Conservation (phyloP, 2,888 invertebrate species). For the Parelbella ahira region DNA sequence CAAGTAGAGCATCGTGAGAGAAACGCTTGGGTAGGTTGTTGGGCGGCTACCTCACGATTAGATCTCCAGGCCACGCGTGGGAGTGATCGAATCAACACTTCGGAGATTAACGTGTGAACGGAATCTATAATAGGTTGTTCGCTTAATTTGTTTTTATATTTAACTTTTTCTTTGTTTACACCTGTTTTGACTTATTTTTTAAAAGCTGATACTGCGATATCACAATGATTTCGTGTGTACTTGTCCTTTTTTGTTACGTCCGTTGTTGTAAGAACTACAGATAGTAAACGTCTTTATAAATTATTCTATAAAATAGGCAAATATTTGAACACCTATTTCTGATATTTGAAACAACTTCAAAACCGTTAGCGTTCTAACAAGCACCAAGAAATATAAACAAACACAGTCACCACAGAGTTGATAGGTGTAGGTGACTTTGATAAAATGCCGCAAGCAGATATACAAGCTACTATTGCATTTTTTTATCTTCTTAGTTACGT, state of each 20-base stretch:
- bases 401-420: no score
- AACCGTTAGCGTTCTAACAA: slow-evolving; percentile 1
- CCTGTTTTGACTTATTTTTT: no score
- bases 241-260: no score
- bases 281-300: no score
- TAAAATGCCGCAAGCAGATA: not conserved
- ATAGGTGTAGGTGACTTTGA: not conserved
- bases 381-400: slow-evolving; percentile 2
- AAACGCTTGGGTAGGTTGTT: slow-evolving; percentile 8
- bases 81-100: slow-evolving; percentile 25
- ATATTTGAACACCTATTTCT: not conserved
- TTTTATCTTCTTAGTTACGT: slow-evolving; percentile 4
- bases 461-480: slow-evolving; percentile 1
- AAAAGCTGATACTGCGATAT: no score
- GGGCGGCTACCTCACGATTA: slow-evolving; percentile 18
- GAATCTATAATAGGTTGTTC: slow-evolving; percentile 11
- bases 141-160: slow-evolving; percentile 1
- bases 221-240: no score
- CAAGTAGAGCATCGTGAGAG: slow-evolving; percentile 15
- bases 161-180: no score
- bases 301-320: not conserved
- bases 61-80: slow-evolving; percentile 21
- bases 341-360: no score
- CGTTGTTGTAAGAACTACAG: no score
- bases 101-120: slow-evolving; percentile 23